Percentiles rank a stretch among this genome's conserved stretches.
phyloP scores from a whole-genome alignment of 2,113 vertebrate genomes.

The Nycticryphes semicollaris region DNA sequence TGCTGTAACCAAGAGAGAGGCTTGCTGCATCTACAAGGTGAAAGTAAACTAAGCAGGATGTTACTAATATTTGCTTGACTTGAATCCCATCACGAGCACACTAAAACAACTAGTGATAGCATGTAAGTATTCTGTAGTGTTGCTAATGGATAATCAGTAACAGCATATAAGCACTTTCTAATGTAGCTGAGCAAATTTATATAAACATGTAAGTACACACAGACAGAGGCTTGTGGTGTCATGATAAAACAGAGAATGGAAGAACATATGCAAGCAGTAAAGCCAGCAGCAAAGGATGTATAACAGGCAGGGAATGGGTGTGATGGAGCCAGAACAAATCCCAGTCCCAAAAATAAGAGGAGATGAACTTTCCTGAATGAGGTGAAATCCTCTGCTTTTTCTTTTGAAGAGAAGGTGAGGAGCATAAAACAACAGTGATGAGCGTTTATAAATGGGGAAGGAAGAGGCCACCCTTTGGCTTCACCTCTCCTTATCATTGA shows the following conservation, averaged over 20 bases:
- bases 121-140: not conserved
- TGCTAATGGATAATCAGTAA: not conserved
- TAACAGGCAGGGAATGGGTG: not conserved
- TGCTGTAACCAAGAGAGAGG: not conserved
- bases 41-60: not conserved
- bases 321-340: not conserved
- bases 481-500: not conserved
- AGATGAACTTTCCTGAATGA: not conserved
- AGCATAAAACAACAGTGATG: not conserved
- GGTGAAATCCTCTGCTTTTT: not conserved
- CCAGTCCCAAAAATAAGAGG: not conserved
- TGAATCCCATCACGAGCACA: not conserved
- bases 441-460: not conserved
- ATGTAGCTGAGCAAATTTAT: not conserved
- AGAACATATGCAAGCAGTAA: not conserved
- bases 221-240: not conserved
- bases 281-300: not conserved
- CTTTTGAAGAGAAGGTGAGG: not conserved
- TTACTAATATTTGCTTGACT: not conserved
- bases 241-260: not conserved
- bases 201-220: not conserved
- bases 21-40: not conserved
- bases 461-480: rapidly evolving
- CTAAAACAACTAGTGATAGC: not conserved
- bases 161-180: not conserved